Base-by-base conservation (phyloP, 2,113 vertebrate genomes). In the Tautogolabrus adspersus region DNA sequence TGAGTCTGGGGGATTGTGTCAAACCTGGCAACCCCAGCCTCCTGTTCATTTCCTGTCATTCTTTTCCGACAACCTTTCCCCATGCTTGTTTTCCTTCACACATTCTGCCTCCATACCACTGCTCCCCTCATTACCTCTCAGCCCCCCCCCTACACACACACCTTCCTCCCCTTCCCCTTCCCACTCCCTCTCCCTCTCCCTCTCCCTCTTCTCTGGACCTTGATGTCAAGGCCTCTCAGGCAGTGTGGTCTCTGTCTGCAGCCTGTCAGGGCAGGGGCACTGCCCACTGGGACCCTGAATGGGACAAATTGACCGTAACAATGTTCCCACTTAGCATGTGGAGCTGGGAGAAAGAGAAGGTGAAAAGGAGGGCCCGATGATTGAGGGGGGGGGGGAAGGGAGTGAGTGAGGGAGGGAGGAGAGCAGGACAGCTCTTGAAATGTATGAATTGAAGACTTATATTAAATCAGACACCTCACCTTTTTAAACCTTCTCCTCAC, bases 221-320 rank as follows among this genome's bases (percentile, higher is more conserved):
- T 87, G 89, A 91, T 91, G 93, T 93, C 90, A 91, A 89, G 86
- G 88, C 91, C 92, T 92, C 88, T 83, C 87, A 88, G 89, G 90
- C 91, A 79, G 92, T 89, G 91, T 90, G 91, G 90, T 93, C 88
- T 87, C 76, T 89, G 87, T 89, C 91, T 87, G 87, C 64, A 46
- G 83, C 85, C 91, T 93, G 91, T 94, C 90, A 88, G 75, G 79
- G 85, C 84, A 87, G 85, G 91, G 92, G 83, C 91, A 68, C 88
- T 91, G 90, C 92, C 93, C 92, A 94, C 93, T 91, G 92, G 91
- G 93, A 90, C 88, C 66, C 84, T 94, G 94, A 94, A 95, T 93
- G 89, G 93, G 90, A 93, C 92, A 94, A 94, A 95, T 95, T 93
- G 94, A 93, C 92, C 93, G 86, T 90, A 93, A 95, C 92, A 91